Evolutionary conservation across 2,113 vertebrate genomes (phyloP).

Genomic region (Antigone vipio): DNA sequence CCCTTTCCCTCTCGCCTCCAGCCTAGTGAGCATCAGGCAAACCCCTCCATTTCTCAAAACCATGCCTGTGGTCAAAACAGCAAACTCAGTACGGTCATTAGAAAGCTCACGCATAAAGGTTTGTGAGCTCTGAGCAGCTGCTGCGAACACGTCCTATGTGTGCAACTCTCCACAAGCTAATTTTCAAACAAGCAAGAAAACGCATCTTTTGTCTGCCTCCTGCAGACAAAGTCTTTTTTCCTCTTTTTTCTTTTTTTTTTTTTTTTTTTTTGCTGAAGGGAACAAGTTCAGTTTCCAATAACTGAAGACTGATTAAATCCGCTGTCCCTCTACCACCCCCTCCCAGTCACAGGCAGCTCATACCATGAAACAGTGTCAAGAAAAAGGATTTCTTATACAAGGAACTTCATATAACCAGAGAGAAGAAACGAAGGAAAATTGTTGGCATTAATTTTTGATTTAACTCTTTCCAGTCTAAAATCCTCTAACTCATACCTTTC

Average conservation of each 20-base stretch:
- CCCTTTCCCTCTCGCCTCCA: not conserved
- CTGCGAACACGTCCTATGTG: not conserved
- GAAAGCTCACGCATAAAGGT: not conserved
- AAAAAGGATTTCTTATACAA: not conserved
- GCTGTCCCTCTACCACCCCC: not conserved
- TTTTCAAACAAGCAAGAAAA: not conserved
- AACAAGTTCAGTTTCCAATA: not conserved
- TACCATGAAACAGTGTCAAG: not conserved
- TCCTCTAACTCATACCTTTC: not conserved
- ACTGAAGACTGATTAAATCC: not conserved
- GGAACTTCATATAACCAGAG: not conserved
- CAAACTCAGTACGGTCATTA: not conserved
- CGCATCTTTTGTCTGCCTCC: not conserved
- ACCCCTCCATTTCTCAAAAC: not conserved
- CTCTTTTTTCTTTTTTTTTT: not conserved
- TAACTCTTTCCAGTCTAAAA: not conserved
- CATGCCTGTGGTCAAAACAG: not conserved
- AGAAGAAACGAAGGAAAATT: not conserved
- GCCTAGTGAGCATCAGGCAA: not conserved
- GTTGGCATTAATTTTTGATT: not conserved
- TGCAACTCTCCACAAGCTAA: not conserved
- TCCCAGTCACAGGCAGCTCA: not conserved
- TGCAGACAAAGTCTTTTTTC: not conserved
- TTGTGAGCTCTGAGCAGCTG: not conserved
- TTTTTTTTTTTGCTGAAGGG: not conserved